phyloP scores from a whole-genome alignment of 2,797 vertebrate genomes.

The Cephalopachus bancanus region DNA sequence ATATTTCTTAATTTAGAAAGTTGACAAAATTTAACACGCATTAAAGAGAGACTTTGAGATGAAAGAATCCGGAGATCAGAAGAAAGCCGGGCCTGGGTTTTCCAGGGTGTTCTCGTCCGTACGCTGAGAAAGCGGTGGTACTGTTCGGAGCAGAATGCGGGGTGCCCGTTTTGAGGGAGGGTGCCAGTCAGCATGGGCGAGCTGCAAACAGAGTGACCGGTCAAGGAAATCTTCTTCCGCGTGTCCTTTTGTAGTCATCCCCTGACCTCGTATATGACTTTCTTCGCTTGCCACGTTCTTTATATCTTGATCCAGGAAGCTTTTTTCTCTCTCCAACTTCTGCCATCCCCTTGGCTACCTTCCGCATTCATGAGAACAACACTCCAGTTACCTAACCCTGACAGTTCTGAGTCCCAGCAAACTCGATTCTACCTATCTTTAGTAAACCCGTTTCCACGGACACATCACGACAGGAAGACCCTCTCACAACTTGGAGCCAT shows the following conservation, averaged over 20 bases:
- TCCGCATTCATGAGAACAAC: neutral
- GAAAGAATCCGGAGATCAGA: neutral
- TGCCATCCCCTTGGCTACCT: neutral
- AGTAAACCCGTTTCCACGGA: neutral
- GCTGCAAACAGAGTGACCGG: neutral
- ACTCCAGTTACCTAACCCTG: neutral
- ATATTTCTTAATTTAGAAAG: constrained; percentile 41
- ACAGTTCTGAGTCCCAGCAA: neutral
- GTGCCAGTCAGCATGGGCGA: neutral
- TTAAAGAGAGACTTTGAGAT: constrained; percentile 31
- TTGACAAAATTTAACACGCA: constrained; percentile 43
- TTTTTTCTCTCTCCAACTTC: neutral
- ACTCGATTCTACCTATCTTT: neutral
- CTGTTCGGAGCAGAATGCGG: neutral
- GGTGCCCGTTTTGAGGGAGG: neutral
- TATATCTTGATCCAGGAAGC: constrained; percentile 10
- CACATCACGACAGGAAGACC: neutral
- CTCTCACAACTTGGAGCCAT: neutral
- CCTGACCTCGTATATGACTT: neutral
- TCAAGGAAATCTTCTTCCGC: neutral
- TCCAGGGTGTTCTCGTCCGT: neutral
- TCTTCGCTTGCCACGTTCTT: neutral
- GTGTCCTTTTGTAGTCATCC: neutral
- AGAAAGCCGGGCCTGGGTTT: neutral
- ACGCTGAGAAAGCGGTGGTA: neutral